Evolutionary conservation across 2,888 invertebrate genomes (phyloP), one percentile per base, ranked within the genome.

Genomic region (Heliconius sara): DNA sequence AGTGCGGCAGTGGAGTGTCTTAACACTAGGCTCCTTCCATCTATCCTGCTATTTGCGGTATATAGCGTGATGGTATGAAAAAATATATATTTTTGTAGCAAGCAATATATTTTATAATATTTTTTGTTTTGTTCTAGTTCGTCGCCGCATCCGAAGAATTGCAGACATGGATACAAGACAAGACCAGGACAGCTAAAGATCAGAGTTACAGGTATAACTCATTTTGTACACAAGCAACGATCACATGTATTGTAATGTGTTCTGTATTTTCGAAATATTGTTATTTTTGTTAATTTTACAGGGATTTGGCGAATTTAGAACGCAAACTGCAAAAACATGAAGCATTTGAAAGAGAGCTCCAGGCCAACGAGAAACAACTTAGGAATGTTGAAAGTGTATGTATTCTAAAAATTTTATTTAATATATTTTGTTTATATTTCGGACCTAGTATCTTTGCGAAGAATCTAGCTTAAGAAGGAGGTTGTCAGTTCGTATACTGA

Each of bases 311-410:
- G 66, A 99, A 99, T 90, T 92, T 99, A 83, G 98, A 99, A 84
- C 96, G 99, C 1, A 99, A 99, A 89, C 93, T 99, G 1, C 99
- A 99, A 92, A 99, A 99, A 88, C 99, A 99, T 89, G 98, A 99
- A 91, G 99, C 99, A 0, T 99, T 99, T 89, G 99, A 99, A 88
- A 96, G 99, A 1, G 99, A 99, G 89, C 93, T 99, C 30, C 96
- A 98, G 73, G 98, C 99, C 1, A 99, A 99, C 88, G 99, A 99
- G 91, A 98, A 98, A 22, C 98, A 99, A 87, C 95, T 99, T 16
- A 95, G 98, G 75, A 97, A 97, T 34, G 97, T 99, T 0, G 98
- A 98, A 85, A 98, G 98, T 76, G 83, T 83, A 77, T 10, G 77
- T 81, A 76, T 34, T 52, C 7, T 7, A 52, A 2, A 9, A 0